phyloP scores from a whole-genome alignment of 2,113 vertebrate genomes.

The Salvator merianae region DNA sequence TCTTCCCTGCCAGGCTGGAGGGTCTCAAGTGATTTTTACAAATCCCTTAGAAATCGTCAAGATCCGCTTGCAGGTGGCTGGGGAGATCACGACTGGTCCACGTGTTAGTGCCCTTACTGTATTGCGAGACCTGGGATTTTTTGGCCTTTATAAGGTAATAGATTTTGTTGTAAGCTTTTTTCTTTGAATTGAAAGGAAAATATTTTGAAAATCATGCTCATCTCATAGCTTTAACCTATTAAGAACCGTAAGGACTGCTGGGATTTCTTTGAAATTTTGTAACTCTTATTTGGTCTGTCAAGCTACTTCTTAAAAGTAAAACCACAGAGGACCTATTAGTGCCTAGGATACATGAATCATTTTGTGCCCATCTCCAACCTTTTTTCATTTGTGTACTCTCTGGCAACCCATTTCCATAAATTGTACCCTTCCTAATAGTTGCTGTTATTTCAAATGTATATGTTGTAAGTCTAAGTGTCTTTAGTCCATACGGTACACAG shows the following conservation, averaged over 20 bases:
- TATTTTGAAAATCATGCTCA: not conserved
- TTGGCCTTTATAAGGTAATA: slow-evolving; percentile 96
- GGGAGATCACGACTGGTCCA: slow-evolving; percentile 95
- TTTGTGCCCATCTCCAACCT: too few species aligned
- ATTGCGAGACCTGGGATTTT: slow-evolving; percentile 91
- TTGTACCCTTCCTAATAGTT: too few species aligned
- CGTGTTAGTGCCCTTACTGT: slow-evolving; percentile 92
- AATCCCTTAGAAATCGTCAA: slow-evolving; percentile 96
- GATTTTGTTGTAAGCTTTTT: not conserved
- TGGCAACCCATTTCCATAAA: too few species aligned
- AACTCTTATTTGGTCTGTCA: not conserved
- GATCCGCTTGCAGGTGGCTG: slow-evolving; percentile 88
- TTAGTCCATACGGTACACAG: too few species aligned
- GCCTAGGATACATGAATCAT: too few species aligned
- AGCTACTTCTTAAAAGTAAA: not conserved
- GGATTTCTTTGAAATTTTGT: not conserved
- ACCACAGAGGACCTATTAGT: not conserved
- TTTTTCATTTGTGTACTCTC: too few species aligned
- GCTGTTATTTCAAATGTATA: too few species aligned
- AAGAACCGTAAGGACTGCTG: not conserved
- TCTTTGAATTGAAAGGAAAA: not conserved
- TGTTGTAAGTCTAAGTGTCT: too few species aligned
- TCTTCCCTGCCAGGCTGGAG: slow-evolving; percentile 86
- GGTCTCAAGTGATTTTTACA: slow-evolving; percentile 97
- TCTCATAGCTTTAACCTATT: not conserved